Base-by-base conservation (phyloP, 1,140 invertebrate genomes). In the Bombus affinis region DNA sequence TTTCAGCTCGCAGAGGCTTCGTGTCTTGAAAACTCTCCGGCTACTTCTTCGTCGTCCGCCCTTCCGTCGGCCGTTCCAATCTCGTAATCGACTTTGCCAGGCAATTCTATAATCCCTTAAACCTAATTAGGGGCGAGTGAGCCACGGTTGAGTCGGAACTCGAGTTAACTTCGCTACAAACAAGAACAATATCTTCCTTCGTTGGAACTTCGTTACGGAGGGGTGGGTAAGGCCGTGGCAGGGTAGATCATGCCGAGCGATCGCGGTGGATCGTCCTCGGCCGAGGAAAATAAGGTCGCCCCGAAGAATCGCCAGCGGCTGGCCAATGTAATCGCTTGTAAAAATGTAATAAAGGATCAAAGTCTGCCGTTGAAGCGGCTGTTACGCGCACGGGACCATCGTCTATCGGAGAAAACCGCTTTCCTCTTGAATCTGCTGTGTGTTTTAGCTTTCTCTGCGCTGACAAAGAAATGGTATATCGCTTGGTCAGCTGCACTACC, bases 31-130 rank as follows among this genome's bases (percentile, higher is more conserved):
- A 80, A 85, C 76, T 80, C 68, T 73, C 76, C 18, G 76, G 83
- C 83, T 72, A 85, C 83, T 80, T 72, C 47, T 70, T 86, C 68
- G 73, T 70, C 68, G n/a, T 44, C 65, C 42, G 42, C 47, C 57
- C 12, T 18, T 28, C 42, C 42, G 37, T 47, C 75, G 53, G 12
- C 65, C 87, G 53, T 80, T 84, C 57, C 88, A 88, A 90, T 93
- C 90, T 89, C 87, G 87, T 94, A 94, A 95, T 95, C 88, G 90
- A 95, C 92, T 95, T 94, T 93, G 86, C 89, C 91, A 91, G 93
- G 93, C 93, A 94, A 94, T 95, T 94, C 93, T 93, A 94, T 95
- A 95, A 94, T 95, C 94, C 89, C 91, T 89, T 89, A 92, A 95
- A 94, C 90, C 90, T 93, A 94, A 94, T 94, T 94, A 94, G 91